Evolutionary conservation across 2,888 invertebrate species (phyloP).

Genomic region (Himalopsyche kuldschensis): DNA sequence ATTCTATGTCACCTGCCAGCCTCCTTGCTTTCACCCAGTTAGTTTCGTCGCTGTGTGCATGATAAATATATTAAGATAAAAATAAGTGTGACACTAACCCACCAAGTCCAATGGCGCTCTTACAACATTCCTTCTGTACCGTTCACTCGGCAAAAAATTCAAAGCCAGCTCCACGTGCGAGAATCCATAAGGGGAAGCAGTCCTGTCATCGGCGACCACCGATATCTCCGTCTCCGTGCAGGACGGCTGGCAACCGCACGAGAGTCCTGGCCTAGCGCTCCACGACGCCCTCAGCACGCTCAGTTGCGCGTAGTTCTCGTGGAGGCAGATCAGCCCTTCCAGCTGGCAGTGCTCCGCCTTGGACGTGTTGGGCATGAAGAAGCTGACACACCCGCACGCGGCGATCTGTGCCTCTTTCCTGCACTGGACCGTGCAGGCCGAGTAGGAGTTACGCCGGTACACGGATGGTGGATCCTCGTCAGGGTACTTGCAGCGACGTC

Average conservation of each 20-base stretch:
- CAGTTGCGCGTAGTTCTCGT: constrained; percentile 63
- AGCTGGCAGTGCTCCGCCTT: constrained; percentile 38
- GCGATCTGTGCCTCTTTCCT: constrained; percentile 67
- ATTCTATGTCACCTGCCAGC: too few species aligned
- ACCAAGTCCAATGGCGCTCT: constrained; percentile 73
- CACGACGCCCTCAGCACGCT: constrained; percentile 63
- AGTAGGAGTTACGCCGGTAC: constrained; percentile 69
- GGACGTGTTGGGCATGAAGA: constrained; percentile 68
- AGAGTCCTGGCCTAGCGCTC: constrained; percentile 62
- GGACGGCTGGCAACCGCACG: constrained; percentile 72
- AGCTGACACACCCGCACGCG: constrained; percentile 71
- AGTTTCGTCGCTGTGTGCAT: too few species aligned
- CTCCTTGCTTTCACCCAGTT: too few species aligned
- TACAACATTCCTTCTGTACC: constrained; percentile 73
- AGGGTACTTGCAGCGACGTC: constrained; percentile 74
- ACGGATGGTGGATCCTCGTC: constrained; percentile 65
- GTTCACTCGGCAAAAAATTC: constrained; percentile 67
- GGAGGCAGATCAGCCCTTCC: constrained; percentile 58
- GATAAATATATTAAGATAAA: not conserved
- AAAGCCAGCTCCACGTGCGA: constrained; percentile 64
- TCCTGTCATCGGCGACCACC: constrained; percentile 61
- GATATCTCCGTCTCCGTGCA: constrained; percentile 74
- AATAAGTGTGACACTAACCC: constrained; percentile 50
- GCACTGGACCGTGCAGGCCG: constrained; percentile 75
- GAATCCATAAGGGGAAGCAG: constrained; percentile 44